A percentile compares a stretch with the other conserved stretches of the same genome.
Conservation (phyloP, 2,113 vertebrate genomes). For the Hippocampus zosterae region DNA sequence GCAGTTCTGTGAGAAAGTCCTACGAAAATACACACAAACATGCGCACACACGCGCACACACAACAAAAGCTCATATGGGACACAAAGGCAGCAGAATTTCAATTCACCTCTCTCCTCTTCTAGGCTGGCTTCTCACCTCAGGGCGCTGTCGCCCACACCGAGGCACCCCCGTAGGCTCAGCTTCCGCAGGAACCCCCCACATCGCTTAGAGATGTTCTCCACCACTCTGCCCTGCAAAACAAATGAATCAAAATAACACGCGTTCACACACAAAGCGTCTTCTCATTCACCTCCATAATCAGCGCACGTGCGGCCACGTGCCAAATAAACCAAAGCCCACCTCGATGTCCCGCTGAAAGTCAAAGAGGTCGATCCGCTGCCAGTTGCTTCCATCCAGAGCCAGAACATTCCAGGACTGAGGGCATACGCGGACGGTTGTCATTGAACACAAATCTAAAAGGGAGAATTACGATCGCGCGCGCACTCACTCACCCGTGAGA, state of each 20-base stretch:
- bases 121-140: slow-evolving; percentile 75
- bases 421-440: slow-evolving; percentile 11
- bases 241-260: not conserved
- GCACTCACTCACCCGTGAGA: slow-evolving; percentile 88
- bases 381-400: slow-evolving; percentile 98
- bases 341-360: slow-evolving; percentile 99
- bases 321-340: slow-evolving; percentile 59
- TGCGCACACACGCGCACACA: not conserved
- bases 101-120: not conserved
- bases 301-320: not conserved
- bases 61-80: not conserved
- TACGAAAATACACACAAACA: slow-evolving; percentile 42
- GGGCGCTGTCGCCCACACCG: slow-evolving; percentile 93
- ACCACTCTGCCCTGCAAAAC: slow-evolving; percentile 87
- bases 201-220: slow-evolving; percentile 98
- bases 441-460: not conserved
- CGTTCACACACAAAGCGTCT: not conserved
- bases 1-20: slow-evolving; percentile 98
- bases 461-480: not conserved
- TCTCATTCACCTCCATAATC: not conserved
- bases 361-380: slow-evolving; percentile 97
- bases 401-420: slow-evolving; percentile 96
- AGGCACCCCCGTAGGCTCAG: slow-evolving; percentile 89
- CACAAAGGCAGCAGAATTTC: not conserved
- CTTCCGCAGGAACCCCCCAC: slow-evolving; percentile 95